These are phyloP conservation scores for Pangasius mekongensis DNA, from an alignment of 2,797 vertebrate genomes.

Conservation along the genomic window DNA sequence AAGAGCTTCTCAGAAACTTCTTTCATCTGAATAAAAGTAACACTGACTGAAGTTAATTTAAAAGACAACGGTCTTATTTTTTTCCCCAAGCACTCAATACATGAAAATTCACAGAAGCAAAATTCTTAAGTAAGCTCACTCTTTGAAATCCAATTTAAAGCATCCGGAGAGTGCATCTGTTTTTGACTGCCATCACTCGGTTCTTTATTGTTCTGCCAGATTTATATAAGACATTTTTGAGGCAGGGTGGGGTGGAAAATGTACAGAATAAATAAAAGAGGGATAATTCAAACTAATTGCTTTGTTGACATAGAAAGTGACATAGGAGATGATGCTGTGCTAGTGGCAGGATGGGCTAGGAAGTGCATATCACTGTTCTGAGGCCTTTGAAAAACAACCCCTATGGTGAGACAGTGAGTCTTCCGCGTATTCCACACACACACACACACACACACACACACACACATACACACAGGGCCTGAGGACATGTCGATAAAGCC, in stretches of 20 bases:
- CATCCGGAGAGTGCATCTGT: not conserved
- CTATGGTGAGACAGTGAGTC: slow-evolving; percentile 47
- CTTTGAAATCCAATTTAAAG: slow-evolving; percentile 36
- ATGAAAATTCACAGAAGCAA: slow-evolving; percentile 12
- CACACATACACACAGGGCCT: slow-evolving; percentile 26
- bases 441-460: slow-evolving; percentile 46
- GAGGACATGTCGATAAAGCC: slow-evolving; percentile 47
- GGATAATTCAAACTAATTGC: slow-evolving; percentile 47
- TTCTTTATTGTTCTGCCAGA: not conserved
- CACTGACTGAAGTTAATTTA: slow-evolving; percentile 17
- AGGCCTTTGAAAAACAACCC: slow-evolving; percentile 55
- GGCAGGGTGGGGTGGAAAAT: not conserved
- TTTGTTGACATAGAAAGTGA: slow-evolving; percentile 46
- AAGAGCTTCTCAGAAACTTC: not conserved
- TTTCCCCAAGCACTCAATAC: not conserved
- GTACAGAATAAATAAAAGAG: slow-evolving; percentile 28
- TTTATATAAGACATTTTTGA: not conserved
- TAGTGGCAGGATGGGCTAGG: slow-evolving; percentile 35
- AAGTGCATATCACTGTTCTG: slow-evolving; percentile 45
- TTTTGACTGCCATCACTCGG: not conserved
- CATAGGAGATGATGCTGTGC: slow-evolving; percentile 40
- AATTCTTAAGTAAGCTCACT: slow-evolving; percentile 9
- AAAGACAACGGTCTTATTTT: not conserved
- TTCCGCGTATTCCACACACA: slow-evolving; percentile 48
- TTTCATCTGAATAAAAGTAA: not conserved